These are phyloP conservation scores for Leucoma salicis DNA, from an alignment of 2,888 invertebrate species.

Conservation along the genomic window DNA sequence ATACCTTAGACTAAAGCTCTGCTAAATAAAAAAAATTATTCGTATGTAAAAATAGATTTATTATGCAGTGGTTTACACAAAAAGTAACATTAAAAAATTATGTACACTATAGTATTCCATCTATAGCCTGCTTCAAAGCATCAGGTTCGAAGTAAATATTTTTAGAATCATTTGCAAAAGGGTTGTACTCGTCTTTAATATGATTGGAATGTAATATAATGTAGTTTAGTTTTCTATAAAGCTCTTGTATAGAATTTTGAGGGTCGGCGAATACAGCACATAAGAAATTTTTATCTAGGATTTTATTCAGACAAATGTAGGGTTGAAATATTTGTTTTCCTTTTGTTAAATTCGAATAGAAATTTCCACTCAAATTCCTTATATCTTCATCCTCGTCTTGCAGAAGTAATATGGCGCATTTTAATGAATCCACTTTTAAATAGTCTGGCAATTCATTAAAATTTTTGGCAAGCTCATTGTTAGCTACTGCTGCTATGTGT, in stretches of 20 bases:
- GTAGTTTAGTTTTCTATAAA: constrained; percentile 43
- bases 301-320: constrained; percentile 53
- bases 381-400: constrained; percentile 81
- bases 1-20: no score
- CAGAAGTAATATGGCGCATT: constrained; percentile 66
- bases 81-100: no score
- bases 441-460: constrained; percentile 45
- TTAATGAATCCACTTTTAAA: constrained; percentile 55
- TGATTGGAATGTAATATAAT: constrained; percentile 33
- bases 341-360: constrained; percentile 47
- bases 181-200: constrained; percentile 62
- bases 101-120: no score
- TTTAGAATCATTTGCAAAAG: constrained; percentile 75
- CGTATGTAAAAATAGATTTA: no score
- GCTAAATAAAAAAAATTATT: no score
- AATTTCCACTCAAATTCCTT: constrained; percentile 60
- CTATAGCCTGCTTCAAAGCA: constrained; percentile 47
- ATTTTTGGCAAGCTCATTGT: constrained; percentile 57
- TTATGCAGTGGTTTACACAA: no score
- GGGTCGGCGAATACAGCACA: constrained; percentile 35
- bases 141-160: constrained; percentile 75
- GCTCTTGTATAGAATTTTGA: constrained; percentile 29
- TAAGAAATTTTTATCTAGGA: constrained; percentile 51
- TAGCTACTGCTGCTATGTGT: constrained; percentile 58
- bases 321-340: constrained; percentile 43